Evolutionary conservation across 1,140 invertebrate species (phyloP).

Genomic region (Trachymyrmex septentrionalis): DNA sequence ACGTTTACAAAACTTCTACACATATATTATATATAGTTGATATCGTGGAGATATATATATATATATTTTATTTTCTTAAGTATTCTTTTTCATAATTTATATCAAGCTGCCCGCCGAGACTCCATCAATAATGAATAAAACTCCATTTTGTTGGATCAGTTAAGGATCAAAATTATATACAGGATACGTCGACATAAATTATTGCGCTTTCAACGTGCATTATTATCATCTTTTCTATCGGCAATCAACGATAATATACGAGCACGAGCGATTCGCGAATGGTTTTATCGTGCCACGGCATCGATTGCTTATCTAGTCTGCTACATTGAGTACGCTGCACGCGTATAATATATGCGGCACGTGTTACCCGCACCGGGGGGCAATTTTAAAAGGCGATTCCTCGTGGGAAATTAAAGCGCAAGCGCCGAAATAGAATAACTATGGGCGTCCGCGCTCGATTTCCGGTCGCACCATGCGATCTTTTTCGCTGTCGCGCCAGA

Average conservation of each 20-base stretch:
- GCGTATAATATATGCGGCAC: constrained; percentile 56
- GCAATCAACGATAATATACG: constrained; percentile 34
- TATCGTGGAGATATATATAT: not conserved
- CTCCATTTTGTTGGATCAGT: constrained; percentile 20
- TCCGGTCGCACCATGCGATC: constrained; percentile 21
- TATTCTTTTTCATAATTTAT: constrained; percentile 8
- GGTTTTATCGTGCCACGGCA: constrained; percentile 54
- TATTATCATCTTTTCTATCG: constrained; percentile 55
- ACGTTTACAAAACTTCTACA: not conserved
- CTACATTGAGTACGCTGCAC: constrained; percentile 26
- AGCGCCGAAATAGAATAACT: constrained; percentile 55
- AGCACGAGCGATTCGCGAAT: constrained; percentile 44
- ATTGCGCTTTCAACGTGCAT: constrained; percentile 45
- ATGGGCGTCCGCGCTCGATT: constrained; percentile 44
- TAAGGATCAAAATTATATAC: constrained; percentile 50
- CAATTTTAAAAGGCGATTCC: constrained; percentile 59
- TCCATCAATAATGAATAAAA: not conserved
- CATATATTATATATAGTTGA: not conserved
- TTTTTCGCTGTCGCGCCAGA: constrained; percentile 1
- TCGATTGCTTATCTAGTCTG: constrained; percentile 54
- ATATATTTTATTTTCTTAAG: not conserved
- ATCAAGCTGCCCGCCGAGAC: not conserved
- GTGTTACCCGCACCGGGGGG: constrained; percentile 45
- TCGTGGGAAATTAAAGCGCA: constrained; percentile 64
- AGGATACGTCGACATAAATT: constrained; percentile 35